A percentile compares a stretch with the other conserved stretches of the same genome.
These are phyloP conservation scores for Hirtodrosophila confusa DNA, from an alignment of 2,888 invertebrate species.

Conservation along the genomic window DNA sequence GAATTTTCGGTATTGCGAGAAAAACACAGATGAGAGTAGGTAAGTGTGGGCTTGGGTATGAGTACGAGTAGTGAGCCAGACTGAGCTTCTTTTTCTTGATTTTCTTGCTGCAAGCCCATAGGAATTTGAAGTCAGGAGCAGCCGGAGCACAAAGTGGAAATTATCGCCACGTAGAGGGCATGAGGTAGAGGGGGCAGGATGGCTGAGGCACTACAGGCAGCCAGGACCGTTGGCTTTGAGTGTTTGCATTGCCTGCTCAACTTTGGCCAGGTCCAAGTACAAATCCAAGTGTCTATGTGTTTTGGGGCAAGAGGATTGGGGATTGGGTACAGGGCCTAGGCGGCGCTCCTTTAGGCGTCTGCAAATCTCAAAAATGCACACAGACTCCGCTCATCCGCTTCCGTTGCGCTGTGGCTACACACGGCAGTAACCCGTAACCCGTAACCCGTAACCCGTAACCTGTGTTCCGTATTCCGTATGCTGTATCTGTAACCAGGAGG, in stretches of 20 bases:
- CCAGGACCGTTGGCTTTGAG: constrained; percentile 52
- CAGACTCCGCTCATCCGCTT: constrained; percentile 71
- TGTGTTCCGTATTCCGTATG: constrained; percentile 1
- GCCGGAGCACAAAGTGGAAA: constrained; percentile 65
- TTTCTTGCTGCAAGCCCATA: constrained; percentile 48
- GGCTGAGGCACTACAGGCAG: constrained; percentile 6
- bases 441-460: constrained; percentile 5
- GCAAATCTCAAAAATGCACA: constrained; percentile 79
- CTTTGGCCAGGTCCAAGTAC: constrained; percentile 54
- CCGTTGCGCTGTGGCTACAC: constrained; percentile 50
- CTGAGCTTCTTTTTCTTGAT: constrained; percentile 54
- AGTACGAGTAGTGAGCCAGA: constrained; percentile 33
- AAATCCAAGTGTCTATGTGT: constrained; percentile 56
- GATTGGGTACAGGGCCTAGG: constrained; percentile 43
- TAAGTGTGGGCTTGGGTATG: neutral
- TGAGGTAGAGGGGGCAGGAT: neutral
- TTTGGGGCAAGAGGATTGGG: neutral
- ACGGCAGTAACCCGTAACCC: constrained; percentile 19
- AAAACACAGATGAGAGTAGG: constrained; percentile 24
- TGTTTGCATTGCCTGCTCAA: constrained; percentile 71
- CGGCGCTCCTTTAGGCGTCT: constrained; percentile 70
- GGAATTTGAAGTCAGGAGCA: constrained; percentile 37
- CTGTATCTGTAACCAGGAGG: constrained; percentile 35
- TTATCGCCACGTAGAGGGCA: constrained; percentile 63
- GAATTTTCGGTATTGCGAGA: constrained; percentile 23